Evolutionary conservation across 23 tunicate species (phyloP), one percentile per base, ranked within the genome.

Genomic region (Halocynthia roretzi): DNA sequence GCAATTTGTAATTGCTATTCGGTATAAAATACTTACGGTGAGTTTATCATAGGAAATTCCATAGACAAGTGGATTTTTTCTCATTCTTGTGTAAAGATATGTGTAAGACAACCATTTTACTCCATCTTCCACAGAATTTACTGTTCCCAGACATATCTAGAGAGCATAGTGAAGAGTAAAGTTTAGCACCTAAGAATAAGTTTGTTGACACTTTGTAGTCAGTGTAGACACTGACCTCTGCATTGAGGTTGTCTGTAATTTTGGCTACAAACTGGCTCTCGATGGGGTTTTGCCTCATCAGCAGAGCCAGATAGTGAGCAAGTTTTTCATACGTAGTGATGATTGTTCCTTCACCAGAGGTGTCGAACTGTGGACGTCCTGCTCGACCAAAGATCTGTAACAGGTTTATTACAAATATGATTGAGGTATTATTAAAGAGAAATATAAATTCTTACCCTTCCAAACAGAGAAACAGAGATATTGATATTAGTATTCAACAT

Each of bases 341-440:
- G 85, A 96, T 96, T 14, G 99, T 96, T 8, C 93, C 99, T 83
- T 96, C 99, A 8, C 99, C 99, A 0, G 94, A 80, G 18, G 96
- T 96, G 57, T 96, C 99, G 63, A 86, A 96, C 71, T 96, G 99
- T 6, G 99, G 99, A 10, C 99, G 80, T 10, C 99, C 99, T 53
- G 99, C 99, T 11, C 99, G 86, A 40, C 99, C 99, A 77, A 96
- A 90, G 12, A 90, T 90, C 93, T 96, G 82, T 6, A 75, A 44
- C 23, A 77, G 60, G 48, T 40, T 71, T n/a, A n/a, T n/a, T n/a
- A n/a, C n/a, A n/a, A n/a, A n/a, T n/a, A n/a, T n/a, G n/a, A n/a
- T n/a, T n/a, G n/a, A n/a, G n/a, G n/a, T n/a, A n/a, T n/a, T n/a
- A n/a, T n/a, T n/a, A n/a, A n/a, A n/a, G n/a, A n/a, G n/a, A n/a